Percentiles rank a stretch among this genome's conserved stretches.
phyloP scores from a whole-genome alignment of 2,113 vertebrate genomes.

The Charina bottae region DNA sequence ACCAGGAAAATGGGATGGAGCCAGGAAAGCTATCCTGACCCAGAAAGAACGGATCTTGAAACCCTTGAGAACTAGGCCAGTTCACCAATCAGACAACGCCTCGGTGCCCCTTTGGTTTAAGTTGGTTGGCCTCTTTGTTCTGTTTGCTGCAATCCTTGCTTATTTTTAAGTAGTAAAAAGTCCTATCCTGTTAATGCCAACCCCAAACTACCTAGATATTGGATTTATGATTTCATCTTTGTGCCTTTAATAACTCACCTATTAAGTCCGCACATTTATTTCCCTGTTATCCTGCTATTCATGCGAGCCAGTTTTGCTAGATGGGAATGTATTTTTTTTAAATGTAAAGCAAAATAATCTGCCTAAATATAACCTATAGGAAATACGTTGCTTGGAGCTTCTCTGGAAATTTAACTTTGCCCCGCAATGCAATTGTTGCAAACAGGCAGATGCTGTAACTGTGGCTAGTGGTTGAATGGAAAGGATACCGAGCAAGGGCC shows the following conservation, averaged over 20 bases:
- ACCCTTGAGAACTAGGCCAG: constrained; percentile 72
- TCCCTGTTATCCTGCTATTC: neutral
- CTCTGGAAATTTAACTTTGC: neutral
- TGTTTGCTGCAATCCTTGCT: neutral
- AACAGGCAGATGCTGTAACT: neutral
- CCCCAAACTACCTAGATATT: neutral
- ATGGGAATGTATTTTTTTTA: neutral
- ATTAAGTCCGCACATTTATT: neutral
- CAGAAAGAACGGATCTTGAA: constrained; percentile 77
- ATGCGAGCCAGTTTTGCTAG: neutral
- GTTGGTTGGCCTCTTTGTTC: constrained; percentile 4
- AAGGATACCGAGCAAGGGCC: neutral
- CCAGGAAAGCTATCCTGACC: constrained; percentile 78
- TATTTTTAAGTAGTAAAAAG: neutral
- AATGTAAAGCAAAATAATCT: neutral
- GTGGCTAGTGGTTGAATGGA: no score
- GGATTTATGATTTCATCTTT: neutral
- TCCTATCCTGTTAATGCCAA: neutral
- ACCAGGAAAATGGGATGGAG: constrained; percentile 76
- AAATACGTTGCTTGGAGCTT: neutral
- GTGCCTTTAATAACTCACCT: neutral
- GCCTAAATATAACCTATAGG: neutral
- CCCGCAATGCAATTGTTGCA: neutral
- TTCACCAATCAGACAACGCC: neutral
- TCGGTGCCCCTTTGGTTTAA: neutral